phyloP scores from a whole-genome alignment of 2,797 vertebrate genomes.

The Oreochromis grahami region DNA sequence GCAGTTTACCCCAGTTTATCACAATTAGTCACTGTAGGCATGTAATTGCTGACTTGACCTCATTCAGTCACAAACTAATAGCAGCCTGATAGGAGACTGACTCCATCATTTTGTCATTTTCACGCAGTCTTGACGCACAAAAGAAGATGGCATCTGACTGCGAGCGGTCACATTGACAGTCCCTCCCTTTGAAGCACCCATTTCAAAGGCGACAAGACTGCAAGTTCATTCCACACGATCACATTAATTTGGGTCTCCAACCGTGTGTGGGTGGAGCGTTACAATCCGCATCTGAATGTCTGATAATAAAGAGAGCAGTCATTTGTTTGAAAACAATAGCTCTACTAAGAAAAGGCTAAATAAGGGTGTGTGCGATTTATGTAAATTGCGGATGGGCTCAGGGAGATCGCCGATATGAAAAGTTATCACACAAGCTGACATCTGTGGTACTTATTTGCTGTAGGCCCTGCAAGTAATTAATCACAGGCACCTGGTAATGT shows the following conservation, averaged over 20 bases:
- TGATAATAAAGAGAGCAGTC: background rate
- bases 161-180: background rate
- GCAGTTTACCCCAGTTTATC: background rate
- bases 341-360: slow-evolving; percentile 24
- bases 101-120: background rate
- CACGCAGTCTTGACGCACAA: background rate
- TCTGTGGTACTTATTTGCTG: slow-evolving; percentile 49
- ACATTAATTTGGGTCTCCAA: background rate
- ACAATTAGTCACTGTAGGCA: background rate
- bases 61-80: background rate
- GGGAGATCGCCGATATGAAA: slow-evolving; percentile 51
- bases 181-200: background rate
- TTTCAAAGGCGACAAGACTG: background rate
- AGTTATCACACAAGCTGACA: slow-evolving; percentile 57
- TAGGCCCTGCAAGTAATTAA: slow-evolving; percentile 61
- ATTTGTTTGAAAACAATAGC: slow-evolving; percentile 1
- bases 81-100: background rate
- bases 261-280: background rate
- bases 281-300: background rate
- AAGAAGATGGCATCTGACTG: background rate
- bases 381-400: slow-evolving; percentile 28
- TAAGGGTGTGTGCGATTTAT: slow-evolving; percentile 12
- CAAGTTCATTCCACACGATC: background rate
- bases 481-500: slow-evolving; percentile 44
- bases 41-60: background rate